These are phyloP conservation scores for Aurelia aurita complex sp. Pacific DNA, from an alignment of 30 jellyfish, hydroid and myxozoan species.

Conservation along the genomic window DNA sequence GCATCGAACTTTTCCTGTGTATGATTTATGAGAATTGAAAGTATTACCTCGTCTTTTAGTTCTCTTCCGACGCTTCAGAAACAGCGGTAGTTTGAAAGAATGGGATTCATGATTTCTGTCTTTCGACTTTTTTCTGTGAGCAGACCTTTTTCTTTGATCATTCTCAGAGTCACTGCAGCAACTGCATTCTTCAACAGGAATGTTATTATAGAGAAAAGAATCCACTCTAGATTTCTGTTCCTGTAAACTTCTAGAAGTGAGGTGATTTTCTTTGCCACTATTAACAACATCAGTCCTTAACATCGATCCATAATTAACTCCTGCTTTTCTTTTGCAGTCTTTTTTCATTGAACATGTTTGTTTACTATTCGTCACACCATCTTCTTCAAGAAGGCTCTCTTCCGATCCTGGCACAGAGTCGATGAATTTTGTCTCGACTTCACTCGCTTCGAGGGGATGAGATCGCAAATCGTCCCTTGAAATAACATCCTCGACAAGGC, in stretches of 20 bases:
- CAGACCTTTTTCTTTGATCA: conserved; percentile 1
- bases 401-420: conserved; percentile 18
- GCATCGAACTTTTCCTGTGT: conserved; percentile 19
- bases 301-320: background rate
- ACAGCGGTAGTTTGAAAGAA: conserved; percentile 16
- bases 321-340: background rate
- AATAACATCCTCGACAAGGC: background rate
- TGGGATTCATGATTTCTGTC: conserved; percentile 4
- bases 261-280: background rate
- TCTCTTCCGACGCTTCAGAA: conserved; percentile 37
- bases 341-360: background rate
- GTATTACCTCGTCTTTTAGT: conserved; percentile 51
- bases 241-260: background rate
- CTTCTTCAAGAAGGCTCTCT: background rate
- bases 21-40: conserved; percentile 15
- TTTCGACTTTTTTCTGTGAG: background rate
- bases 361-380: background rate
- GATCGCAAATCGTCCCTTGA: background rate
- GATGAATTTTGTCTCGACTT: conserved; percentile 28
- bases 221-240: conserved; percentile 8
- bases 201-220: conserved; percentile 8
- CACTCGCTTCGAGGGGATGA: background rate
- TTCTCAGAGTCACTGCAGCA: conserved; percentile 46
- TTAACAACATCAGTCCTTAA: background rate
- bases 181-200: conserved; percentile 28